Evolutionary conservation across 2,797 vertebrate genomes (phyloP).

Genomic region (Aldrovandia affinis): DNA sequence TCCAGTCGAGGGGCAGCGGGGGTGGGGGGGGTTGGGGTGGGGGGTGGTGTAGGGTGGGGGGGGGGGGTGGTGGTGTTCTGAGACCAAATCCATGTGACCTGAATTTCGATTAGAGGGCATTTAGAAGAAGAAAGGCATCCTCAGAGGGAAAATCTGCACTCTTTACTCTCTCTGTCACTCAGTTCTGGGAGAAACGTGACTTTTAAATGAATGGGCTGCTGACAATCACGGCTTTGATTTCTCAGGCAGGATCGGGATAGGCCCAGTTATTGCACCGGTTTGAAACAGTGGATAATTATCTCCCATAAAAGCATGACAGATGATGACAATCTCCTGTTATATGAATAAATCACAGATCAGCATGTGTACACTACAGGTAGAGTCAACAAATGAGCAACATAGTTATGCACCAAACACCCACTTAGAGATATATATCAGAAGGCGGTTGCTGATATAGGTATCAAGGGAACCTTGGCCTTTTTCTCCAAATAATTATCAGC

Average conservation of each 20-base stretch:
- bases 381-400: not conserved
- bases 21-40: too few relatives aligned
- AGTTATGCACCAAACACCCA: not conserved
- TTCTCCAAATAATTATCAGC: not conserved
- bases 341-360: slow-evolving; percentile 11
- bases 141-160: slow-evolving; percentile 72
- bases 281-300: slow-evolving; percentile 30
- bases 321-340: slow-evolving; percentile 26
- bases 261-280: slow-evolving; percentile 4
- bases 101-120: slow-evolving; percentile 80
- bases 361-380: not conserved
- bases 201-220: slow-evolving; percentile 69
- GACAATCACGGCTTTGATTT: slow-evolving; percentile 74
- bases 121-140: slow-evolving; percentile 70
- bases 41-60: slow-evolving; percentile 5
- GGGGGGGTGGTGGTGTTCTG: slow-evolving; percentile 57
- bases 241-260: slow-evolving; percentile 4
- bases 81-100: slow-evolving; percentile 71
- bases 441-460: not conserved
- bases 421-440: not conserved
- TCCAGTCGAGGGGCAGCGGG: slow-evolving; percentile 68
- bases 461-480: not conserved
- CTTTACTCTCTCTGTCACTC: slow-evolving; percentile 75
- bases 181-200: slow-evolving; percentile 64
- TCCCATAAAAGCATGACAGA: not conserved